Evolutionary conservation across 2,797 vertebrate species (phyloP).

Genomic region (Falco rusticolus): DNA sequence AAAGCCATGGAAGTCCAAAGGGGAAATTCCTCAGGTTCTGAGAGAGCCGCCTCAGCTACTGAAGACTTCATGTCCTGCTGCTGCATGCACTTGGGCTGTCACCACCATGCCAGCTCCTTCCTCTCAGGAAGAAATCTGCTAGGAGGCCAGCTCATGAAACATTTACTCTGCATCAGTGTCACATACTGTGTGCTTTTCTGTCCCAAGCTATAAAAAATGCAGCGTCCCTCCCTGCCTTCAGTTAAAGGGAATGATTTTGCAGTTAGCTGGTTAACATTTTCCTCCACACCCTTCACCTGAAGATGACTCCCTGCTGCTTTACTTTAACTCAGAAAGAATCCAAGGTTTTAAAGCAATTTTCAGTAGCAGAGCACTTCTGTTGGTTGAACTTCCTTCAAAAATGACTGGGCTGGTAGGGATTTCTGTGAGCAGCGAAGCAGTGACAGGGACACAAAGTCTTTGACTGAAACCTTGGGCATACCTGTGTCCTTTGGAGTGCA

Average conservation of each 20-base stretch:
- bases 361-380: not conserved
- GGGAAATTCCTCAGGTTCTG: not conserved
- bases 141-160: not conserved
- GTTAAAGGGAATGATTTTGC: not conserved
- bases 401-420: not conserved
- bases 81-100: not conserved
- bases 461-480: not conserved
- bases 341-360: not conserved
- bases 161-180: conserved; percentile 9
- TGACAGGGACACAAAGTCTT: not conserved
- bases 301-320: not conserved
- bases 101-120: not conserved
- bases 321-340: not conserved
- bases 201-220: conserved; percentile 20
- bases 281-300: not conserved
- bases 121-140: not conserved
- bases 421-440: not conserved
- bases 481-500: not conserved
- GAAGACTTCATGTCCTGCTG: not conserved
- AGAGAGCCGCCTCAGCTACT: not conserved
- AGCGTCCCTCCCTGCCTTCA: not conserved
- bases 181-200: not conserved
- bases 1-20: not conserved
- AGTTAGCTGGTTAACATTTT: not conserved
- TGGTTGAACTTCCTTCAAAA: not conserved